Evolutionary conservation across 2,797 vertebrate genomes (phyloP), one percentile per base, ranked within the genome.

Genomic region (Hoplostethus mediterraneus): DNA sequence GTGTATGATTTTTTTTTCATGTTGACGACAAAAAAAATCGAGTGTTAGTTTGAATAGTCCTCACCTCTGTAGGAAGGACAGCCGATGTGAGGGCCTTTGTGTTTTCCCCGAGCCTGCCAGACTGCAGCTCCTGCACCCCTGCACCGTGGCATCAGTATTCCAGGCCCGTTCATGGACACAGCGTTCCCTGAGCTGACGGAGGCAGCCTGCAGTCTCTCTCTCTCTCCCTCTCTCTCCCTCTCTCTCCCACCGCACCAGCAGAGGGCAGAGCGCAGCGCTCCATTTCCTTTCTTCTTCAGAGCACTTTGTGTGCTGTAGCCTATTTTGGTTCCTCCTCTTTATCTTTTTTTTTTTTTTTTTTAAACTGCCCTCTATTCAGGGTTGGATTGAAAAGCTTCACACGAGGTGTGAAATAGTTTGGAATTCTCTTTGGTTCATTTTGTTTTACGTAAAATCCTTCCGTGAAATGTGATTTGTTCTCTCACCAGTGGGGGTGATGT

Each of bases 131-230:
- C 79, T 79, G 89, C 90, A 90, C 83, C 87, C 80, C 89, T 92
- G 91, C 92, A 89, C 89, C 63, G 92, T 77, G 85, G 80, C 85
- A 94, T 95, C 94, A 93, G 93, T 94, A 94, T 94, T 94, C 92
- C 73, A 73, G 81, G 73, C 87, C 87, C 83, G 89, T 93, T 67
- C 85, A 25, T 88, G 91, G 93, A 94, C 92, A 92, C 87, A 9
- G 81, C 86, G 89, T 91, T 91, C 90, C 84, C 80, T 70, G 82
- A 78, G 86, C 80, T 70, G 73, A 56, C 31, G 25, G 72, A 72
- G 59, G 68, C 69, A 28, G 38, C 48, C 67, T 31, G 51, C 48
- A 2, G 28, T 16, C 42, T 38, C 21, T 21, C 21, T 21, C 21
- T 21, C 21, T 21, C 21, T 21, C 21, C 1, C 21, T 21, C 21